These are phyloP conservation scores for Catocala sponsa DNA, from an alignment of 2,888 invertebrate genomes.

Conservation along the genomic window DNA sequence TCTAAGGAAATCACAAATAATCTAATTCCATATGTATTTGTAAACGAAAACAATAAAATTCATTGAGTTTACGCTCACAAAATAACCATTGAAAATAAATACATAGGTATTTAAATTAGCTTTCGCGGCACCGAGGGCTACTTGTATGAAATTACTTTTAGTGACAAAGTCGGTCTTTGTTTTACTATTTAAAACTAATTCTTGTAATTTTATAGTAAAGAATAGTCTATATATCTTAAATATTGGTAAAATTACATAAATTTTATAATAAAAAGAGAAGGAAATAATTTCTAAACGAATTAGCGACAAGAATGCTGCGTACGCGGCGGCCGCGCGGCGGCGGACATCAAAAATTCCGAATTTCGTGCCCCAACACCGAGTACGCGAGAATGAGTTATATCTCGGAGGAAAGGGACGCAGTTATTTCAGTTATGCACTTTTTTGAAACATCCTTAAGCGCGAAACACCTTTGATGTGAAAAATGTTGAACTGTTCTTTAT, in stretches of 20 bases:
- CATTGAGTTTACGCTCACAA: no score
- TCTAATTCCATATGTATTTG: no score
- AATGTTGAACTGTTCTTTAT: background rate
- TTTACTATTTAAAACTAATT: no score
- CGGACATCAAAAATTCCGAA: conserved; percentile 66
- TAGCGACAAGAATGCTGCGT: conserved; percentile 66
- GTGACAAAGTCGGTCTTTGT: no score
- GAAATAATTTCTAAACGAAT: conserved; percentile 67
- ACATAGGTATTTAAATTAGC: no score
- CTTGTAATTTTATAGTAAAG: no score
- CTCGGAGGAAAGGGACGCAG: conserved; percentile 16
- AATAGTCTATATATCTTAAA: background rate
- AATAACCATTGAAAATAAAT: no score
- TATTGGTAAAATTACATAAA: conserved; percentile 7
- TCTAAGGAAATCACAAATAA: no score
- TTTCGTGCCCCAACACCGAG: conserved; percentile 61
- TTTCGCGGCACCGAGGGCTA: no score
- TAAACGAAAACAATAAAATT: no score
- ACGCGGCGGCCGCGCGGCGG: conserved; percentile 57
- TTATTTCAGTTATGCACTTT: conserved; percentile 46
- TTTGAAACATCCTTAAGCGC: conserved; percentile 27
- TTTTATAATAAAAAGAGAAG: conserved; percentile 45
- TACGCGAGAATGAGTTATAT: conserved; percentile 71
- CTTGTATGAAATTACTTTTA: no score
- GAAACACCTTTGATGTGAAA: conserved; percentile 23